phyloP scores from a whole-genome alignment of 2,113 vertebrate species.

The Phrynocephalus versicolor region DNA sequence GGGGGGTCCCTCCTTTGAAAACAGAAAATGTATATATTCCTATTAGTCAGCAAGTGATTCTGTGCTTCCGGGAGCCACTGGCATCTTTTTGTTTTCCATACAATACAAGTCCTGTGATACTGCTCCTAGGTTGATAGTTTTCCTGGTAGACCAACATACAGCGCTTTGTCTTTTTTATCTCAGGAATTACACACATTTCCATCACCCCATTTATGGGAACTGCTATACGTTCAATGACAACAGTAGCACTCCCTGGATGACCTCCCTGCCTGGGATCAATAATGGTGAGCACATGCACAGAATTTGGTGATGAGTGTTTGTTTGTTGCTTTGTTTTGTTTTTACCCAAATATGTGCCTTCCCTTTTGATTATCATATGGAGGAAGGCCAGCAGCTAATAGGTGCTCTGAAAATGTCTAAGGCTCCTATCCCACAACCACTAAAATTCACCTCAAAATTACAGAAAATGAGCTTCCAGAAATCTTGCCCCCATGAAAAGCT shows the following conservation, averaged over 20 bases:
- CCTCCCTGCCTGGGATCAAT: constrained; percentile 78
- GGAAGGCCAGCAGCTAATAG: no score
- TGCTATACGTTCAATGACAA: constrained; percentile 84
- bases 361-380: background rate
- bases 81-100: background rate
- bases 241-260: constrained; percentile 76
- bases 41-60: background rate
- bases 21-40: no score
- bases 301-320: constrained; percentile 20
- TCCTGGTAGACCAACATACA: background rate
- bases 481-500: no score
- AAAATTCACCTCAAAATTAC: no score
- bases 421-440: no score
- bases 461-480: no score
- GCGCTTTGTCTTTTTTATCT: constrained; percentile 29
- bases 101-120: background rate
- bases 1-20: background rate
- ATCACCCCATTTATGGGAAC: constrained; percentile 81
- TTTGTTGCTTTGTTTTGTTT: background rate
- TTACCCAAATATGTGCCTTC: background rate
- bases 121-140: background rate
- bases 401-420: background rate
- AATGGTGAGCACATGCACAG: constrained; percentile 67
- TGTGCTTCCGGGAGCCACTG: background rate
- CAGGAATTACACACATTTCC: constrained; percentile 81